Evolutionary conservation across 1,140 invertebrate species (phyloP), one percentile per base, ranked within the genome.

Genomic region (Magallana gigas): DNA sequence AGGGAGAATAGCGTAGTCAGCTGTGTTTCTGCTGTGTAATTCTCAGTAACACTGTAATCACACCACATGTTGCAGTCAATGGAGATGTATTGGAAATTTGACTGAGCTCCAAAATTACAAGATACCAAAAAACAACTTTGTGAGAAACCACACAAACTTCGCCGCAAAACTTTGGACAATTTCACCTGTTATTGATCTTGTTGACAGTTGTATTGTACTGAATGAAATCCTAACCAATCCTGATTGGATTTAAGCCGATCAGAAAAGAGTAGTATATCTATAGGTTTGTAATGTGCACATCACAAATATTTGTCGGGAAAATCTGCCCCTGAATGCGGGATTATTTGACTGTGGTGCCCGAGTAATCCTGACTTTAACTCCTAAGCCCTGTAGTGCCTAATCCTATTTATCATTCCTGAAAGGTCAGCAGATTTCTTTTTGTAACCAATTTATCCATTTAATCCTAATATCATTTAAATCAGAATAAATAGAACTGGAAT

Each of bases 11-110:
- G n/a, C 4, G 14, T 18, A 29, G 68, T 23, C 68, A 71, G 18
- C 64, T 9, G n/a, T 36, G 36, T 12, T 29, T 23, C 5, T 8
- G 68, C 68, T 8, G 14, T 76, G 68, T 76, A 76, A 76, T 76
- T 76, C 68, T 36, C 23, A 11, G 23, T 29, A n/a, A 16, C 36
- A 48, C 60, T 14, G 60, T 48, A 23, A 29, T 11, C 23, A 29
- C 23, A 36, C 68, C 68, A 76, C 68, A 76, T 76, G 68, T 76
- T 76, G 68, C 68, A 76, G 68, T 76, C 23, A 76, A 76, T 29
- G 68, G 23, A 76, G 23, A 4, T 18, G 36, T 76, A 76, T 76
- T 76, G 68, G 23, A 18, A 76, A 76, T 76, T 76, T 76, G 68
- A 76, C 68, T 76, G 68, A 29, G 68, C 23, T 76, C 68, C 68